Conservation (phyloP, 2,797 vertebrate genomes). For the Ceyx erithaca region DNA sequence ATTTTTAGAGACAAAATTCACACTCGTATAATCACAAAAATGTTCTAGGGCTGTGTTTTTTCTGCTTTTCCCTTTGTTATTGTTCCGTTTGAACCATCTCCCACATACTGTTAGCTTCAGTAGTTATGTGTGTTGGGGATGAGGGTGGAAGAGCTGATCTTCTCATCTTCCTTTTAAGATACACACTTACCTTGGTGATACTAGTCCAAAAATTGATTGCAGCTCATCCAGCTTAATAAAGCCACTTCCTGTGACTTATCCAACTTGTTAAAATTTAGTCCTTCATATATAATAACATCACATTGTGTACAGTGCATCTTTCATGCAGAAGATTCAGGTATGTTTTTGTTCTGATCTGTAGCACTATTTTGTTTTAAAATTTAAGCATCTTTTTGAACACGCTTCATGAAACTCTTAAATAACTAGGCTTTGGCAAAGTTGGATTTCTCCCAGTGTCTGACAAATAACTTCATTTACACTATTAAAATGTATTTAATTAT, state of each 20-base stretch:
- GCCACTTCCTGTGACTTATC: not conserved
- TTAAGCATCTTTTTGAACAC: not conserved
- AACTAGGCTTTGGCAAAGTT: not conserved
- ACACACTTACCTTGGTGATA: not conserved
- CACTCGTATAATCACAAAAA: not conserved
- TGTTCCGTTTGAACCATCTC: not conserved
- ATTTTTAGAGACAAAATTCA: not conserved
- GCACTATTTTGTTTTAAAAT: not conserved
- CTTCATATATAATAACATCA: constrained; percentile 1
- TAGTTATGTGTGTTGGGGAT: rapidly evolving
- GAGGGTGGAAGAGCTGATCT: not conserved
- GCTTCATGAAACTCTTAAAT: not conserved
- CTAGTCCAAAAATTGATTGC: not conserved
- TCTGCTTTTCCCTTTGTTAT: not conserved
- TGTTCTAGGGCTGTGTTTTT: not conserved
- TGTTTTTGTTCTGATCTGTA: not conserved
- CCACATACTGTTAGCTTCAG: not conserved
- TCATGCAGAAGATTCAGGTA: not conserved
- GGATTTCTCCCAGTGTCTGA: not conserved
- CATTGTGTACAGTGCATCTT: not conserved
- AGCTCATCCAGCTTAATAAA: not conserved
- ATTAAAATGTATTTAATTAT: not conserved
- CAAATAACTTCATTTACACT: not conserved
- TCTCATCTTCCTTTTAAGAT: not conserved
- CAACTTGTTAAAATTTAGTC: not conserved